Base-by-base conservation (phyloP, 2,113 vertebrate genomes). In the Pteronura brasiliensis region DNA sequence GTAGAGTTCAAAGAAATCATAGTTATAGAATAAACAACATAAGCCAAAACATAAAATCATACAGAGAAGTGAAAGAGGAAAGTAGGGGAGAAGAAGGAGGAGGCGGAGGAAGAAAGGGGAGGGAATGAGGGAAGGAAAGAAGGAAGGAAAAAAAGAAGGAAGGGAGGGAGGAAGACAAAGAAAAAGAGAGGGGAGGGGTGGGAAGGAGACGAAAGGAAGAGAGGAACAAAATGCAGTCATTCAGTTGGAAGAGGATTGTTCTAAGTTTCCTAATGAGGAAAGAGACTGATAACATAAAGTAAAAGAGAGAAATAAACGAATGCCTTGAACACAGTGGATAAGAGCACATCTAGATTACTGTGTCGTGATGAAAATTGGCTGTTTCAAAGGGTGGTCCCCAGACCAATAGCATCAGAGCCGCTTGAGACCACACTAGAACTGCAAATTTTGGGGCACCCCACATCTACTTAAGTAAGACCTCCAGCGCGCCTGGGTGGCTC, bases 361-460 rank as follows among this genome's bases (percentile, higher is more conserved):
- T 21, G 55, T 69, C 31, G 42, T 84, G 42, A 55, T 57, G 11
- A 72, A 82, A 88, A 39, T 14, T 31, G n/a, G 1, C 1, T 34
- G 36, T 57, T 84, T 86, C 15, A 77, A 91, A 88, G 3, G 72
- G 21, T 69, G 17, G 11, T 47, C 25, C 47, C 36, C 18, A 81
- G 8, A 80, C 4, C 5, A 77, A 25, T 49, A 18, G 18, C 15
- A 42, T 79, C 17, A 80, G 63, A 67, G 44, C 74, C 21, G 25
- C 49, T 52, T 18, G 82, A 96, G 39, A 94, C 5, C 4, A 34
- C 74, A 13, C 25, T 95, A 85, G 74, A 96, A 93, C 12, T 80
- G 5, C 6, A 88, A 44, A 65, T 67, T 39, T 36, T 3, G 18
- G 55, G 2, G 1, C 18, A 10, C 36, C 29, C 1, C 8, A 39